A percentile compares a stretch with the other conserved stretches of the same genome.
These are phyloP conservation scores for Podiceps cristatus DNA, from an alignment of 2,113 vertebrate species.

Conservation along the genomic window DNA sequence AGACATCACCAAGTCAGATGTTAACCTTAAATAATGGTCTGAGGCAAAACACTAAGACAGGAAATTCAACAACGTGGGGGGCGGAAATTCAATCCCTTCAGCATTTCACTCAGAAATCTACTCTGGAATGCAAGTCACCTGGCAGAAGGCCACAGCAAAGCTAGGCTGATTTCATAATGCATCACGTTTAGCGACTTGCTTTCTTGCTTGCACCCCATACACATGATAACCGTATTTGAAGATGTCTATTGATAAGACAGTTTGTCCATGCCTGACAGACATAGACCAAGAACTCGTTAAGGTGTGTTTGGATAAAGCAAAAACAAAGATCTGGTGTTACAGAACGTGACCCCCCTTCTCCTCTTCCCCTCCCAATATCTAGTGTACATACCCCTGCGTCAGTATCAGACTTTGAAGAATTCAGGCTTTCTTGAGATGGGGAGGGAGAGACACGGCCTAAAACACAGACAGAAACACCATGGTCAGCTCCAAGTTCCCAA, in stretches of 20 bases:
- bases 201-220: not conserved
- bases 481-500: not conserved
- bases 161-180: not conserved
- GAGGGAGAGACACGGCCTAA: slow-evolving; percentile 96
- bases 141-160: not conserved
- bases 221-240: not conserved
- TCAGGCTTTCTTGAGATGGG: slow-evolving; percentile 98
- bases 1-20: not conserved
- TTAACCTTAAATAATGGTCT: not conserved
- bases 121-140: not conserved
- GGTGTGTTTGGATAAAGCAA: not conserved
- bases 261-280: not conserved
- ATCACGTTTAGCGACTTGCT: not conserved
- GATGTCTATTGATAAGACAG: not conserved
- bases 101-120: not conserved
- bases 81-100: not conserved
- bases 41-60: not conserved
- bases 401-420: slow-evolving; percentile 96
- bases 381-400: slow-evolving; percentile 85
- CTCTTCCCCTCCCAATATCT: too few species aligned
- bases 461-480: not conserved
- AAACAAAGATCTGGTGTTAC: not conserved
- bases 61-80: not conserved
- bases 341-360: not conserved
- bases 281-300: not conserved